Conservation (phyloP, 2,113 vertebrate genomes). For the Larimichthys crocea region DNA sequence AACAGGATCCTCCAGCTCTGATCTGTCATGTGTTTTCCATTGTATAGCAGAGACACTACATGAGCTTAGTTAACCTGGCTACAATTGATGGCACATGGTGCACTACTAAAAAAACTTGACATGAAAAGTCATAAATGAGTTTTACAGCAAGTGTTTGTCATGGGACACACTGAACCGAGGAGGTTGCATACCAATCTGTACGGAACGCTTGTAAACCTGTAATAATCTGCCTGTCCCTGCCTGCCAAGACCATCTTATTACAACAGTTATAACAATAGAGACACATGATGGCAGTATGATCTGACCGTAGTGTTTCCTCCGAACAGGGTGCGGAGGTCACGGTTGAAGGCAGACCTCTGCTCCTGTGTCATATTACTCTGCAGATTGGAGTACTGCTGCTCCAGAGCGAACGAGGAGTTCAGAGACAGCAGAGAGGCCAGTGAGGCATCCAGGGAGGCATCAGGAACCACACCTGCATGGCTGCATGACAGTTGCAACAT, state of each 20-base stretch:
- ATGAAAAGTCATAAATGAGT: no score
- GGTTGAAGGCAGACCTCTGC: conserved; percentile 21
- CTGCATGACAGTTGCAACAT: conserved; percentile 3
- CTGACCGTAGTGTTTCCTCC: conserved; percentile 25
- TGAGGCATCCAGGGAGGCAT: conserved; percentile 15
- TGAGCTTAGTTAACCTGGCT: no score
- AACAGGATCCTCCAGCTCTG: no score
- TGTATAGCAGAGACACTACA: no score
- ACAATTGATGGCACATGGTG: no score
- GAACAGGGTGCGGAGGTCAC: conserved; percentile 7
- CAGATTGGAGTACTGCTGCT: conserved; percentile 28
- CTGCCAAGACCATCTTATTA: neutral
- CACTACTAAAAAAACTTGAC: no score
- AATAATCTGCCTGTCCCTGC: neutral
- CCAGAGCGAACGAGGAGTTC: conserved; percentile 33
- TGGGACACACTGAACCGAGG: no score
- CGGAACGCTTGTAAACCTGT: neutral
- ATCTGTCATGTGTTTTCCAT: no score
- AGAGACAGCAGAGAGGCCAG: conserved; percentile 28
- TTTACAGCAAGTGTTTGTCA: no score
- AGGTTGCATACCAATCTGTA: no score
- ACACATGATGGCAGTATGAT: neutral
- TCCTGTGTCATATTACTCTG: conserved; percentile 19
- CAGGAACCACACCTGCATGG: conserved; percentile 35
- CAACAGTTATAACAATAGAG: neutral